Evolutionary conservation across 1,140 invertebrate genomes (phyloP), one percentile per base, ranked within the genome.

Genomic region (Linepithema humile): DNA sequence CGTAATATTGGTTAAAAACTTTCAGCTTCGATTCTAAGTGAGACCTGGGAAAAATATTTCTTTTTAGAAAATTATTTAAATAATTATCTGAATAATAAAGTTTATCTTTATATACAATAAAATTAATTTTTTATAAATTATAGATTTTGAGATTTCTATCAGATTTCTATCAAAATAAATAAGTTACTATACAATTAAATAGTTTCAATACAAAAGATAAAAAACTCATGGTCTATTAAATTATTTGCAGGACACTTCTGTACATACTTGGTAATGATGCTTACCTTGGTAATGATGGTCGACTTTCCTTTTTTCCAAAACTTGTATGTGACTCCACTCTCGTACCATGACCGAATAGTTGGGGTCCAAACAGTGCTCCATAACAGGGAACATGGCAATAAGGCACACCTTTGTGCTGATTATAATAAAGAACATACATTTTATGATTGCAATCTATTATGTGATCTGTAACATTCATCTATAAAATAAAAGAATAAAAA

Each of bases 321-420:
- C 97, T 98, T 69, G 97, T 97, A 92, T 98, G 97, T 82, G 97
- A 97, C 94, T 97, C 97, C 29, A 98, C 97, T 92, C 97, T 95
- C 40, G 97, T 98, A 23, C 97, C 97, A 94, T 98, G 97, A 9
- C 97, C 97, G 94, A 98, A 97, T 15, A 98, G 94, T 88, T 97
- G 96, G 29, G 97, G 97, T 53, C 98, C 98, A 95, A 98, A 98
- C 17, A 98, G 91, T 17, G 97, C 97, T 82, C 97, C 97, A 93
- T 98, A 98, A 92, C 98, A 98, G 43, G 98, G 98, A 43, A 98
- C 97, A 95, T 98, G 97, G 87, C 98, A 98, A 91, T 98, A 98
- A 53, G 98, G 98, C 74, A 98, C 97, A 70, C 97, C 97, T 95
- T 98, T 98, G 92, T 98, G 97, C 97, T 98, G 92, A 70, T 67